Evolutionary conservation across 2,113 vertebrate species (phyloP), one percentile per base, ranked within the genome.

Genomic region (Cercopithecus mona): DNA sequence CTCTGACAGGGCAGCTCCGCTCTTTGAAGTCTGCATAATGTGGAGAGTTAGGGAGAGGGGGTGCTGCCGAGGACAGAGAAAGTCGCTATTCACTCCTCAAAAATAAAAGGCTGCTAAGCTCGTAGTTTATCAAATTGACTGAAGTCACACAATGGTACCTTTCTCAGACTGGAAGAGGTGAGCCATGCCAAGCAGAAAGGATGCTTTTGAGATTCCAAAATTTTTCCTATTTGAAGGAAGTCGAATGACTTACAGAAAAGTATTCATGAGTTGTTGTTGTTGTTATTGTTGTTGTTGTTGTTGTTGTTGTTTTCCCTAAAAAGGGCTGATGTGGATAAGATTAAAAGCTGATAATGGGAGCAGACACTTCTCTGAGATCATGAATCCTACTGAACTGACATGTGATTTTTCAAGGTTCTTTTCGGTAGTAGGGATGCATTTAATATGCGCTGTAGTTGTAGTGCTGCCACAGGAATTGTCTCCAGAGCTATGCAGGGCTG

Each of bases 41-140:
- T 78, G 35, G 25, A 93, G 84, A 70, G 22, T 68, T 73, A 84
- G 84, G 83, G 80, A 98, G 80, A 78, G 35, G 48, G 84, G 85
- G 88, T 97, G 96, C 76, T 92, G 88, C 82, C 73, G 55, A 85
- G 43, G 88, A 90, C 87, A 92, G 7, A 40, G n/a, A 95, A 94
- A 95, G 81, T 30, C 43, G 64, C 55, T 75, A 88, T 30, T 95
- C 64, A 88, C 97, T 95, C 94, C 64, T 96, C 94, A 93, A 88
- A 97, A 97, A 97, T 97, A 88, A 96, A 98, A 97, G 97, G 96
- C 92, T 95, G 91, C 93, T 87, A 97, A 97, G 95, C 79, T 93
- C 87, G 38, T 50, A 96, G 87, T 93, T 97, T 94, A 97, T 97
- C 64, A 94, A 95, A 97, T 83, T 91, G 68, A 1, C 82, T 80